phyloP scores from a whole-genome alignment of 2,888 invertebrate species.

The Drosophila phalerata region DNA sequence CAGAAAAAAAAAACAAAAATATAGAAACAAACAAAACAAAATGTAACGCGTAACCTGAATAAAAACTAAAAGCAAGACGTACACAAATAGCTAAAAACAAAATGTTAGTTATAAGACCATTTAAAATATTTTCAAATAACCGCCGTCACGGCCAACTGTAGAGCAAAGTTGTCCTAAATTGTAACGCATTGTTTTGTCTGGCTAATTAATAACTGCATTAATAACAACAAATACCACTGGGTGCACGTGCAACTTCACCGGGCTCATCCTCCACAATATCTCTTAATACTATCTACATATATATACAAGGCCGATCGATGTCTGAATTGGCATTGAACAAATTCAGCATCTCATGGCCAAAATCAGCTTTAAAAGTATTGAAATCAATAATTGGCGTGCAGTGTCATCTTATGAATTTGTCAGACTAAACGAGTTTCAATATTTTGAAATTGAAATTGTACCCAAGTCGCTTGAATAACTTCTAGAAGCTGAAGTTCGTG shows the following conservation, averaged over 20 bases:
- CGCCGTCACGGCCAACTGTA: conserved; percentile 31
- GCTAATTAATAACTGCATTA: conserved; percentile 25
- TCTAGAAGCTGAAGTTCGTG: conserved; percentile 6
- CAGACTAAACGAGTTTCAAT: conserved; percentile 5
- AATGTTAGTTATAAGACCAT: conserved; percentile 66
- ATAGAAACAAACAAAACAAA: conserved; percentile 59
- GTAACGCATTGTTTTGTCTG: conserved; percentile 40
- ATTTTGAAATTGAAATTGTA: conserved; percentile 10
- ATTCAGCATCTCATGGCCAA: conserved; percentile 7
- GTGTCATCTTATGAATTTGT: conserved; percentile 17
- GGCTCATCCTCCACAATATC: conserved; percentile 18
- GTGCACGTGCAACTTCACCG: conserved; percentile 7
- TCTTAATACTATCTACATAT: conserved; percentile 12
- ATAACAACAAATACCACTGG: conserved; percentile 23
- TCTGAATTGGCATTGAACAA: background rate
- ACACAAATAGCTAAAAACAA: conserved; percentile 40
- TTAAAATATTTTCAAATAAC: conserved; percentile 47
- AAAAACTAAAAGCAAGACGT: conserved; percentile 51
- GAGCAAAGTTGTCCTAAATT: conserved; percentile 32
- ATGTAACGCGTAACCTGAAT: conserved; percentile 71
- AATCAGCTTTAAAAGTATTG: conserved; percentile 32
- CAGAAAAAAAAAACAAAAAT: conserved; percentile 14
- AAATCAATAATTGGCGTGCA: conserved; percentile 20
- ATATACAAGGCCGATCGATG: conserved; percentile 1
- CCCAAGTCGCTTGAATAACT: conserved; percentile 23